Evolutionary conservation across 2,888 invertebrate species (phyloP).

Genomic region (Argyra leucocephala): DNA sequence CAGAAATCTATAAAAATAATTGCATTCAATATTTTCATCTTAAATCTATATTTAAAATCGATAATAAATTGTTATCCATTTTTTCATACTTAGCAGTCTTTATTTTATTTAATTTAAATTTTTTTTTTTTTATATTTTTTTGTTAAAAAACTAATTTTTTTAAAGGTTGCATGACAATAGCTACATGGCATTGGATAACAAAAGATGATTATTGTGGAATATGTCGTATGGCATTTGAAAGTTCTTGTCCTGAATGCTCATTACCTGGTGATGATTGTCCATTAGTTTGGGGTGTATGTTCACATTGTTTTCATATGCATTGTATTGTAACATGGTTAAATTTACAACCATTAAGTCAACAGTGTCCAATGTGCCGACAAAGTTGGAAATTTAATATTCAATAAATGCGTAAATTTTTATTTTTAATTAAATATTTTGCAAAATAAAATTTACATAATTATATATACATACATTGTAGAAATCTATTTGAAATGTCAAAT

Average conservation of each 20-base stretch:
- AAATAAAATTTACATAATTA: too few relatives aligned
- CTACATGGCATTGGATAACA: conserved; percentile 97
- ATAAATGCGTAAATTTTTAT: conserved; percentile 36
- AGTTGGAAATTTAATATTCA: conserved; percentile 95
- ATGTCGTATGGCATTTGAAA: conserved; percentile 98
- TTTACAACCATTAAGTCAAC: conserved; percentile 76
- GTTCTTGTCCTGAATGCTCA: conserved; percentile 95
- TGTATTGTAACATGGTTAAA: conserved; percentile 99
- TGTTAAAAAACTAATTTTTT: not conserved
- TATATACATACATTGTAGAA: too few relatives aligned
- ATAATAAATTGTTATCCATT: too few relatives aligned
- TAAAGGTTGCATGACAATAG: conserved; percentile 85
- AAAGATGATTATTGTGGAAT: conserved; percentile 99
- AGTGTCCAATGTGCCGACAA: conserved; percentile 95
- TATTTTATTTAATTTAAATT: too few relatives aligned
- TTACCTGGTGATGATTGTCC: conserved; percentile 97
- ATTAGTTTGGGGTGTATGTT: conserved; percentile 95
- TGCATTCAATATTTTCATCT: too few relatives aligned
- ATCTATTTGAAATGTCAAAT: too few relatives aligned
- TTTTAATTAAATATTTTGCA: too few relatives aligned
- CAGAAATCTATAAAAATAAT: too few relatives aligned
- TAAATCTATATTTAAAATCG: too few relatives aligned
- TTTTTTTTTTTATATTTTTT: too few relatives aligned
- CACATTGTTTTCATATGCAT: conserved; percentile 99
- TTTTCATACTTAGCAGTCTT: too few relatives aligned